Percentiles rank a stretch among this genome's conserved stretches.
Conservation (phyloP, 2,888 invertebrate genomes). For the Mongoloraphidia duomilia region DNA sequence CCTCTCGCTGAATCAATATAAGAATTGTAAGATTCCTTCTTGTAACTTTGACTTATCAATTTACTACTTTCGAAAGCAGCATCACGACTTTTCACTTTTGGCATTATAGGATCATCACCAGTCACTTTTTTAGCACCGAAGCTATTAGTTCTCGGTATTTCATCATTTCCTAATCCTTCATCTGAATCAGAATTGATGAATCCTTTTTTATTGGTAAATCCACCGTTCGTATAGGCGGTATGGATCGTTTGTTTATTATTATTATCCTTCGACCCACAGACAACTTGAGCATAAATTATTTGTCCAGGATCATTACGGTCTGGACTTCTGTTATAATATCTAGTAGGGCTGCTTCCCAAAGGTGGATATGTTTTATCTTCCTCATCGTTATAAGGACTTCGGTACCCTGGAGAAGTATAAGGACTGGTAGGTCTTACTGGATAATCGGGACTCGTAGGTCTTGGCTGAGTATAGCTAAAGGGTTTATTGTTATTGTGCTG, state of each 20-base stretch:
- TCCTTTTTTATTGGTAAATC: constrained; percentile 32
- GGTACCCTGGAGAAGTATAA: neutral
- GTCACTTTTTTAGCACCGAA: constrained; percentile 15
- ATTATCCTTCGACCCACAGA: constrained; percentile 31
- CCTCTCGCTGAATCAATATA: constrained; percentile 38
- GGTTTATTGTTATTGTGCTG: constrained; percentile 60
- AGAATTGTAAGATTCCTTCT: constrained; percentile 27
- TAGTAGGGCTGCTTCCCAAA: no score
- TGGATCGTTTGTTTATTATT: constrained; percentile 36
- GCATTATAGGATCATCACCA: constrained; percentile 45
- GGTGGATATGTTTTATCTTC: no score
- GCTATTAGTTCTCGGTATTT: constrained; percentile 20
- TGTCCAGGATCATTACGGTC: constrained; percentile 20
- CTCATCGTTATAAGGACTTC: no score
- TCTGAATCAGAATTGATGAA: constrained; percentile 58
- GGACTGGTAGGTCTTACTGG: constrained; percentile 27
- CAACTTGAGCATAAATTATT: constrained; percentile 66
- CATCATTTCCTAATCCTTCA: constrained; percentile 64
- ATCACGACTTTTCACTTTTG: constrained; percentile 39
- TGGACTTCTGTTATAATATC: neutral
- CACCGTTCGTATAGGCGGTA: constrained; percentile 30
- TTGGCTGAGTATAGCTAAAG: constrained; percentile 62
- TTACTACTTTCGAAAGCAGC: constrained; percentile 32
- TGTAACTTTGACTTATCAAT: constrained; percentile 1
- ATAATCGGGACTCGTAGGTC: constrained; percentile 32